Evolutionary conservation across 2,797 vertebrate genomes (phyloP).

Genomic region (Pygocentrus nattereri): DNA sequence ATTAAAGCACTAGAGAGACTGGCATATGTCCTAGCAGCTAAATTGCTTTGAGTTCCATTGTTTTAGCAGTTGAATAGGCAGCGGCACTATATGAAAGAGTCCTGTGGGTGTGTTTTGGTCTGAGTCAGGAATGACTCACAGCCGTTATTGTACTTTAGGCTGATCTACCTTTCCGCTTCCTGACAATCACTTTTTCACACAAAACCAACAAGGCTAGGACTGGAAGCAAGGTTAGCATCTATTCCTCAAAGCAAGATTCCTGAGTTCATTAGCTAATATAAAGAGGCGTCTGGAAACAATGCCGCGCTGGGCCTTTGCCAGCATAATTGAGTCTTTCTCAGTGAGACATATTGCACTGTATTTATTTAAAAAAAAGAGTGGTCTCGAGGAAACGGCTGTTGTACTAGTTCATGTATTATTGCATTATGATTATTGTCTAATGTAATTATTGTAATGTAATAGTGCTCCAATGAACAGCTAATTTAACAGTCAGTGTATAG

Average conservation of each 20-base stretch:
- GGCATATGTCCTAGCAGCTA: background rate
- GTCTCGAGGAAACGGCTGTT: no score
- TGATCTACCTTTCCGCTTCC: conserved; percentile 12
- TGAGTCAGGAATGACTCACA: conserved; percentile 37
- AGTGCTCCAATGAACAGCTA: no score
- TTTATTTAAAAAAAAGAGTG: no score
- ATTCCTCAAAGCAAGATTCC: background rate
- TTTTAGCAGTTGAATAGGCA: conserved; percentile 30
- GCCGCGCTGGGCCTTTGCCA: no score
- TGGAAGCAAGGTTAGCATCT: no score
- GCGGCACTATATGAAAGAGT: background rate
- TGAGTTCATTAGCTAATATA: background rate
- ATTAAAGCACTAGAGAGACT: background rate
- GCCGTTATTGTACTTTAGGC: conserved; percentile 6
- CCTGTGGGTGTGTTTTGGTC: conserved; percentile 27
- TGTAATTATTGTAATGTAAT: no score
- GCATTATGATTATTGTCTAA: no score
- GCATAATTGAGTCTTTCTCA: no score
- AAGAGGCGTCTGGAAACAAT: no score
- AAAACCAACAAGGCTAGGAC: background rate
- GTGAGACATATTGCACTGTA: no score
- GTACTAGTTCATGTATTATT: no score
- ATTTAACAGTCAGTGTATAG: background rate
- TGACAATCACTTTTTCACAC: background rate
- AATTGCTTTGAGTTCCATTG: conserved; percentile 32